A percentile compares a stretch with the other conserved stretches of the same genome.
phyloP scores from a whole-genome alignment of 2,113 vertebrate species.

The Hippocampus mohnikei region DNA sequence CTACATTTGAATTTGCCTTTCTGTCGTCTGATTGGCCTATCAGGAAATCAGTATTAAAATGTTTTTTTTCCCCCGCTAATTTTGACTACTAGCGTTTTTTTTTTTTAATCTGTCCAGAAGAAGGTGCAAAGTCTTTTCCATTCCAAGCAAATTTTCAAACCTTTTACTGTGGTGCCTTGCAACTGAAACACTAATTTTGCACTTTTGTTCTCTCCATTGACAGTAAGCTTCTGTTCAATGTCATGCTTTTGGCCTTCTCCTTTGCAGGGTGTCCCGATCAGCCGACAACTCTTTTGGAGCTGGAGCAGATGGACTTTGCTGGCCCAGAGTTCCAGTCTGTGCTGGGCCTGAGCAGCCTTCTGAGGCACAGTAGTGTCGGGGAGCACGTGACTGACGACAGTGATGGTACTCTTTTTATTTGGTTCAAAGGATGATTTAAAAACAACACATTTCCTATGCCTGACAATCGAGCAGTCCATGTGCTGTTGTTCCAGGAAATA shows the following conservation, averaged over 20 bases:
- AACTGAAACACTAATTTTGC: background rate
- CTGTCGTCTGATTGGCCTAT: too few species aligned
- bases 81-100: too few species aligned
- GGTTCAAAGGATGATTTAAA: background rate
- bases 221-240: too few species aligned
- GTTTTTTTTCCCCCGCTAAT: too few species aligned
- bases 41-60: too few species aligned
- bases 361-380: constrained; percentile 70
- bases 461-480: background rate
- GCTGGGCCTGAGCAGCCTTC: constrained; percentile 77
- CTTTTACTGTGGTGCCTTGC: background rate
- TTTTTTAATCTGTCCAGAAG: background rate
- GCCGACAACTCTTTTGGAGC: constrained; percentile 57
- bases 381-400: constrained; percentile 78
- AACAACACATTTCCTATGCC: background rate
- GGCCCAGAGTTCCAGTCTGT: constrained; percentile 73
- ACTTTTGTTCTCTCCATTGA: background rate
- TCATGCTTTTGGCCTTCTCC: background rate
- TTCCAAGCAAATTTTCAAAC: background rate
- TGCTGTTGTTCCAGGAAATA: too few species aligned
- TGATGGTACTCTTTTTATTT: constrained; percentile 58
- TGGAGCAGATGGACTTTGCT: constrained; percentile 57
- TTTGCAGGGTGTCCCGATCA: constrained; percentile 61
- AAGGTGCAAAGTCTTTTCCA: background rate
- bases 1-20: too few species aligned